These are phyloP conservation scores for Diloba caeruleocephala DNA, from an alignment of 2,888 invertebrate species.

Conservation along the genomic window DNA sequence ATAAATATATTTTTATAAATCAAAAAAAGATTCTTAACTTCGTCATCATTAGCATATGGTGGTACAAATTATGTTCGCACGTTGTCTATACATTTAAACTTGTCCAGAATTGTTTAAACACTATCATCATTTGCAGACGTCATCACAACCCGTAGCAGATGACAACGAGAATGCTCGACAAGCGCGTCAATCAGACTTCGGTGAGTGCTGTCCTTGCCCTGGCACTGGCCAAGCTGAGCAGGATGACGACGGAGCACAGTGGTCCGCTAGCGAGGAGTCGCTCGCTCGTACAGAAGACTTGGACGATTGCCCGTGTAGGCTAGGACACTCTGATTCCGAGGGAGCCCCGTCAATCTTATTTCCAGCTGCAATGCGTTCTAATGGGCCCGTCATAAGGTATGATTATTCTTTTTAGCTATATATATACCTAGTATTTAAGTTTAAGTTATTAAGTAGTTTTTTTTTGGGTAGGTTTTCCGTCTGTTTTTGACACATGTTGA, in stretches of 20 bases:
- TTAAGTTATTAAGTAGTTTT: too few species aligned
- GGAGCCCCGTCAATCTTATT: constrained; percentile 72
- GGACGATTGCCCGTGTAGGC: constrained; percentile 68
- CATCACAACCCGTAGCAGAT: constrained; percentile 64
- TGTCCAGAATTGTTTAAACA: too few species aligned
- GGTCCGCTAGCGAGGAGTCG: constrained; percentile 9
- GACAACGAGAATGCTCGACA: constrained; percentile 43
- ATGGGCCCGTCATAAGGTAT: constrained; percentile 63
- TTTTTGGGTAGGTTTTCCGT: too few species aligned
- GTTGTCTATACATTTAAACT: too few species aligned
- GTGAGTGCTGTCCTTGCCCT: constrained; percentile 78
- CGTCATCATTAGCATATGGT: too few species aligned
- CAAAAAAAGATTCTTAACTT: too few species aligned
- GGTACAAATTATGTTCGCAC: too few species aligned
- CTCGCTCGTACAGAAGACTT: constrained; percentile 26
- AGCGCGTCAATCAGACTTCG: constrained; percentile 56
- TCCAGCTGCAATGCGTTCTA: constrained; percentile 63
- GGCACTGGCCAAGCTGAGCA: constrained; percentile 20
- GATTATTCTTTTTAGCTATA: not conserved
- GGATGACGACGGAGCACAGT: not conserved
- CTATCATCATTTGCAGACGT: constrained; percentile 57
- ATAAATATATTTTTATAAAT: too few species aligned
- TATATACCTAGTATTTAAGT: too few species aligned
- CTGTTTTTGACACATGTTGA: too few species aligned
- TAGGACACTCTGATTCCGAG: constrained; percentile 66